A percentile compares a stretch with the other conserved stretches of the same genome.
phyloP scores from a whole-genome alignment of 2,797 vertebrate genomes.

The Novumbra hubbsi region DNA sequence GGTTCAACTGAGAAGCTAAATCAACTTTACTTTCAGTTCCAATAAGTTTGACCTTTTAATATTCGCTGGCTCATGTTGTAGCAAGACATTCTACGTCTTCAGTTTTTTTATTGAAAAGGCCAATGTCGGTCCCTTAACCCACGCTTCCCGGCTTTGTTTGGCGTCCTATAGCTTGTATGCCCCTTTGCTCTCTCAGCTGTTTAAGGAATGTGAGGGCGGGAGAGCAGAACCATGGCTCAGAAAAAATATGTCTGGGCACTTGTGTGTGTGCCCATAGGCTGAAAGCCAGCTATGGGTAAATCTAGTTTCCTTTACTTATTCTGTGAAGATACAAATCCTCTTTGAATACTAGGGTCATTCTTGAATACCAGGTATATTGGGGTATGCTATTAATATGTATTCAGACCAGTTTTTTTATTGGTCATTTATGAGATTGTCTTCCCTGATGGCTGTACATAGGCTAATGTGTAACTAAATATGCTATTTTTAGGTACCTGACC shows the following conservation, averaged over 20 bases:
- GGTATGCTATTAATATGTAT: too few relatives aligned
- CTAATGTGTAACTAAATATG: too few relatives aligned
- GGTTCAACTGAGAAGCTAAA: background rate
- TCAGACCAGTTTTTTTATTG: too few relatives aligned
- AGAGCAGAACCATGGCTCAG: constrained; percentile 41
- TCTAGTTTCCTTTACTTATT: background rate
- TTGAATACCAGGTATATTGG: background rate
- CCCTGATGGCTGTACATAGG: too few relatives aligned
- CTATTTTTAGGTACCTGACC: too few relatives aligned
- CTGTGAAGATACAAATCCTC: background rate
- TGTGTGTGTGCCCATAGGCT: constrained; percentile 6
- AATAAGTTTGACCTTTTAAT: background rate
- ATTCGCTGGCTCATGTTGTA: background rate
- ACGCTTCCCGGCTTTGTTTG: constrained; percentile 22
- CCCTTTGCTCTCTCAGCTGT: constrained; percentile 56
- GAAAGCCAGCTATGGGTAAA: background rate
- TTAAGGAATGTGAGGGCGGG: constrained; percentile 58
- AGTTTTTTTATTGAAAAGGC: background rate
- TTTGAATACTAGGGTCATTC: background rate
- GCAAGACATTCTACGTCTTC: background rate
- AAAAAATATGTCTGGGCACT: constrained; percentile 24
- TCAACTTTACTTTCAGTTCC: background rate
- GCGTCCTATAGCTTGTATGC: constrained; percentile 59
- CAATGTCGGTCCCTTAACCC: constrained; percentile 30
- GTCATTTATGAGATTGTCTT: too few relatives aligned